These are phyloP conservation scores for Anguilla japonica DNA, from an alignment of 2,113 vertebrate genomes.

Conservation along the genomic window DNA sequence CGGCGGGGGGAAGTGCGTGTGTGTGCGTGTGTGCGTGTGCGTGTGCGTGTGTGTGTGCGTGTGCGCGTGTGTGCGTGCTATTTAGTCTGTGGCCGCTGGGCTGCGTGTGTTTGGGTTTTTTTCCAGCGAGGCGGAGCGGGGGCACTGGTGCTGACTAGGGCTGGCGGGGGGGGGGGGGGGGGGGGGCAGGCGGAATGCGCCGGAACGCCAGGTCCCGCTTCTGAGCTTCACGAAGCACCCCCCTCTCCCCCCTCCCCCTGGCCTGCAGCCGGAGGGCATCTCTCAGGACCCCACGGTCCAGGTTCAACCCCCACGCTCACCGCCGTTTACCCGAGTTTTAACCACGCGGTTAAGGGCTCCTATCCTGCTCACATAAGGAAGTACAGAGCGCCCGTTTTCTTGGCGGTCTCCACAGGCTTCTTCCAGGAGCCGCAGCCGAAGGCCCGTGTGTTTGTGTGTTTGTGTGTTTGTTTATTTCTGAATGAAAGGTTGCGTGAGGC, in stretches of 20 bases:
- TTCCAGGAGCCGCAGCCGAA: too few species aligned
- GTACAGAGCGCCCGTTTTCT: neutral
- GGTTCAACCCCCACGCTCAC: too few species aligned
- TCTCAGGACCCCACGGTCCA: too few species aligned
- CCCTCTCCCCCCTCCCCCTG: too few species aligned
- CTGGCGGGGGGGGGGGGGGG: neutral
- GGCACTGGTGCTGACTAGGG: neutral
- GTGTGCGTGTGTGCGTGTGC: too few species aligned
- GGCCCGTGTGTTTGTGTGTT: too few species aligned
- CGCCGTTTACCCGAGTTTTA: neutral
- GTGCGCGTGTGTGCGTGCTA: neutral
- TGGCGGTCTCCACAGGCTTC: too few species aligned
- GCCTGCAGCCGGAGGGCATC: too few species aligned
- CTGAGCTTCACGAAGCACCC: too few species aligned
- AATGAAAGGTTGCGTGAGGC: too few species aligned
- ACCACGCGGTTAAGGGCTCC: neutral
- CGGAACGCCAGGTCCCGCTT: neutral
- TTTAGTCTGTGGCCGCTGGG: slow-evolving; percentile 24
- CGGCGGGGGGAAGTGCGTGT: too few species aligned
- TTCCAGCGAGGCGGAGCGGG: neutral
- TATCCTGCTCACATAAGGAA: neutral
- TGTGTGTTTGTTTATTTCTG: too few species aligned
- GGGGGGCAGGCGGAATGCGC: neutral
- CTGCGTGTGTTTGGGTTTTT: neutral
- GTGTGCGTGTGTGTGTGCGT: neutral